Percentiles rank a stretch among this genome's conserved stretches.
Evolutionary conservation across 2,888 invertebrate species (phyloP).

Genomic region (Coleophora deauratella): DNA sequence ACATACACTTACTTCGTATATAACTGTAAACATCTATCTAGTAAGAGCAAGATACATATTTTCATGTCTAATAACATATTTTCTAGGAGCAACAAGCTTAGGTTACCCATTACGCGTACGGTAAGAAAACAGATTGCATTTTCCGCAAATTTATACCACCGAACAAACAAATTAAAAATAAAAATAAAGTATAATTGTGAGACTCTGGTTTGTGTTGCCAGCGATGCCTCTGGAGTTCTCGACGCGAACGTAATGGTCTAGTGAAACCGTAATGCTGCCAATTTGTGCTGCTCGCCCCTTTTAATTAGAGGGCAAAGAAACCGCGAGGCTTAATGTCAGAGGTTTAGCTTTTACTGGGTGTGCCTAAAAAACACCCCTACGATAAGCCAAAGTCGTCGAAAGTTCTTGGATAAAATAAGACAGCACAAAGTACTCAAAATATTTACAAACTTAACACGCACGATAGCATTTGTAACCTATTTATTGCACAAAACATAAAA

Average conservation of each 20-base stretch:
- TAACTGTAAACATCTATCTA: no score
- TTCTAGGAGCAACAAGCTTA: no score
- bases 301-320: constrained; percentile 48
- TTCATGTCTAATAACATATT: no score
- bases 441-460: no score
- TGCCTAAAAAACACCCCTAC: not conserved
- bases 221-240: constrained; percentile 24
- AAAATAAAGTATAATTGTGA: no score
- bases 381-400: not conserved
- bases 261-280: constrained; percentile 47
- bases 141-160: not conserved
- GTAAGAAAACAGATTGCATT: not conserved
- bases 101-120: no score
- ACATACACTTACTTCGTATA: no score
- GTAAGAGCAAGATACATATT: no score
- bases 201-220: constrained; percentile 22
- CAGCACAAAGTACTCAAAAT: no score
- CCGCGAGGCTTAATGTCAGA: constrained; percentile 23
- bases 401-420: no score
- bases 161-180: constrained; percentile 17
- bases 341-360: not conserved
- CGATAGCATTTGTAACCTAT: no score
- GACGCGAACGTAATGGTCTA: constrained; percentile 41
- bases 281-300: constrained; percentile 44
- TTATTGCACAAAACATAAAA: no score